Percentiles rank a stretch among this genome's conserved stretches.
phyloP scores from a whole-genome alignment of 2,797 vertebrate genomes.

The Onychomys torridus region DNA sequence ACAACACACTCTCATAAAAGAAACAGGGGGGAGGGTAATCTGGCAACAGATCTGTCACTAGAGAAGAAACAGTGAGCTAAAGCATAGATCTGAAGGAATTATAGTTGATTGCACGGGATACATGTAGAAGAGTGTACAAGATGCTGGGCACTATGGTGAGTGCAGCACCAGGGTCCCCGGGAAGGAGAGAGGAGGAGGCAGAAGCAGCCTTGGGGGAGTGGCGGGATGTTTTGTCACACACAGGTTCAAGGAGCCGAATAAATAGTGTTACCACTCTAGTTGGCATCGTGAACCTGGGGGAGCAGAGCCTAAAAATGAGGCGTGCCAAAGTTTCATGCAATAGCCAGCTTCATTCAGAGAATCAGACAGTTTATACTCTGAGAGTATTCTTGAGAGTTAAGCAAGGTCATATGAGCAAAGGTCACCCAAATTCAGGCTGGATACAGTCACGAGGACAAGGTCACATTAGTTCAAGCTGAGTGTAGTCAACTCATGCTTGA shows the following conservation, averaged over 20 bases:
- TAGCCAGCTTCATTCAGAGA: too few species aligned
- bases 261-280: background rate
- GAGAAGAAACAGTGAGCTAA: background rate
- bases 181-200: background rate
- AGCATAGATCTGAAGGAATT: background rate
- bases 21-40: background rate
- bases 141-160: background rate
- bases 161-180: background rate
- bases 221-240: background rate
- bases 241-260: background rate
- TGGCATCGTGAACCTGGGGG: background rate
- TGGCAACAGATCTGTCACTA: background rate
- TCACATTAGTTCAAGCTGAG: too few species aligned
- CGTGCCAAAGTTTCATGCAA: too few species aligned
- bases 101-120: background rate
- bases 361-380: too few species aligned
- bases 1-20: background rate
- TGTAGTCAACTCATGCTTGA: too few species aligned
- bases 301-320: background rate
- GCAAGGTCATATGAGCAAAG: too few species aligned
- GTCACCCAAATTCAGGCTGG: too few species aligned
- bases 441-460: too few species aligned
- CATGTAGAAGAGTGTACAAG: background rate
- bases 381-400: too few species aligned
- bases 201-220: background rate